Conservation (phyloP, 2,113 vertebrate species). For the Donacobius atricapilla region DNA sequence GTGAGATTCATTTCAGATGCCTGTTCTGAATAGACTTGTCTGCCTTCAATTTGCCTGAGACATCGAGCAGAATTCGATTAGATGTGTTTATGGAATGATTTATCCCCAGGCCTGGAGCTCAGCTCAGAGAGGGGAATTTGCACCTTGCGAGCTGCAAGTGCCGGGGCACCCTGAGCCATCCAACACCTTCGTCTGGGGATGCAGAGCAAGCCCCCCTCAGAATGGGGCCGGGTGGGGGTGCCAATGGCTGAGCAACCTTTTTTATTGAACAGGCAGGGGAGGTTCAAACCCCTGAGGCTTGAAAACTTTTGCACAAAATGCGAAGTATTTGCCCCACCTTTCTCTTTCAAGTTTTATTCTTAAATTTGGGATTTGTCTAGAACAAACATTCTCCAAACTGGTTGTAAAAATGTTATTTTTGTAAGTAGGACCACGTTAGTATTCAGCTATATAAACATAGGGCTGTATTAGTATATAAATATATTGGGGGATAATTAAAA, state of each 20-base stretch:
- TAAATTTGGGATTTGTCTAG: not conserved
- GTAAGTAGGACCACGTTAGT: not conserved
- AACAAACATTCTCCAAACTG: not conserved
- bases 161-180: not conserved
- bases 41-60: not conserved
- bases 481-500: not conserved
- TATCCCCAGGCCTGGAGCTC: not conserved
- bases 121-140: not conserved
- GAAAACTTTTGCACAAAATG: not conserved
- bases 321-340: not conserved
- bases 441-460: not conserved
- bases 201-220: not conserved
- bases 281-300: not conserved
- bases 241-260: not conserved
- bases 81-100: not conserved
- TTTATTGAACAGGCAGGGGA: not conserved
- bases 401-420: not conserved
- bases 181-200: not conserved
- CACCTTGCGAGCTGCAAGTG: not conserved
- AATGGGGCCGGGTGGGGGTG: not conserved
- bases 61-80: not conserved
- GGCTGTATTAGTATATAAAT: not conserved
- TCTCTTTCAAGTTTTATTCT: not conserved
- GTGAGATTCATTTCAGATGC: slow-evolving; percentile 1
- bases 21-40: not conserved